Conservation (phyloP, 2,888 invertebrate species). For the Trachelus stipa region DNA sequence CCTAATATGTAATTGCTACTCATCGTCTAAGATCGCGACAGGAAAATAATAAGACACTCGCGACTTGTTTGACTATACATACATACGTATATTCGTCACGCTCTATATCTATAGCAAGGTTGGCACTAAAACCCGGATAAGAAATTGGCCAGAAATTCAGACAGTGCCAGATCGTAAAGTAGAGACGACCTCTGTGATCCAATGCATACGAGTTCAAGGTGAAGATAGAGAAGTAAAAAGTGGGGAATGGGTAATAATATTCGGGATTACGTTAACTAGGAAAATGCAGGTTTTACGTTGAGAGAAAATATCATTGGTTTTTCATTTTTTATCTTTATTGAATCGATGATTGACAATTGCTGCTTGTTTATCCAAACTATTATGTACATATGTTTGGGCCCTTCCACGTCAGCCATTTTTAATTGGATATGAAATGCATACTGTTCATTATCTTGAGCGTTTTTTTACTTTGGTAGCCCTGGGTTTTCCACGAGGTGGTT, state of each 20-base stretch:
- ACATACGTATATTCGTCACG: neutral
- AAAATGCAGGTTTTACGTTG: too few species aligned
- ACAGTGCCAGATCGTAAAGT: constrained; percentile 33
- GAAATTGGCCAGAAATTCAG: constrained; percentile 19
- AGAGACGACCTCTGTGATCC: constrained; percentile 25
- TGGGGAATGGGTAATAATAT: neutral
- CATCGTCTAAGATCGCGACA: neutral
- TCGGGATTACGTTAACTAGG: too few species aligned
- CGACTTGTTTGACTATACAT: neutral
- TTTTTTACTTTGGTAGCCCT: constrained; percentile 35
- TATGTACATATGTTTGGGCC: neutral
- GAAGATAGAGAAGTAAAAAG: constrained; percentile 11
- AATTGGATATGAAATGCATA: neutral
- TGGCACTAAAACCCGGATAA: constrained; percentile 28
- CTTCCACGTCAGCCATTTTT: neutral
- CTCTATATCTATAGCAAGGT: constrained; percentile 14
- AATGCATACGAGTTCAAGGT: constrained; percentile 31
- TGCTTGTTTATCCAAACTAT: neutral
- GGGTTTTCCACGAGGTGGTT: constrained; percentile 42
- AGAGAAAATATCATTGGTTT: neutral
- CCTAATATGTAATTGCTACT: neutral
- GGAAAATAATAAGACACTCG: neutral
- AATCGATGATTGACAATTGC: neutral
- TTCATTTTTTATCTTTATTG: neutral
- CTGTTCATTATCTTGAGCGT: neutral